These are phyloP conservation scores for Altica lythri DNA, from an alignment of 2,888 invertebrate species.

Conservation along the genomic window DNA sequence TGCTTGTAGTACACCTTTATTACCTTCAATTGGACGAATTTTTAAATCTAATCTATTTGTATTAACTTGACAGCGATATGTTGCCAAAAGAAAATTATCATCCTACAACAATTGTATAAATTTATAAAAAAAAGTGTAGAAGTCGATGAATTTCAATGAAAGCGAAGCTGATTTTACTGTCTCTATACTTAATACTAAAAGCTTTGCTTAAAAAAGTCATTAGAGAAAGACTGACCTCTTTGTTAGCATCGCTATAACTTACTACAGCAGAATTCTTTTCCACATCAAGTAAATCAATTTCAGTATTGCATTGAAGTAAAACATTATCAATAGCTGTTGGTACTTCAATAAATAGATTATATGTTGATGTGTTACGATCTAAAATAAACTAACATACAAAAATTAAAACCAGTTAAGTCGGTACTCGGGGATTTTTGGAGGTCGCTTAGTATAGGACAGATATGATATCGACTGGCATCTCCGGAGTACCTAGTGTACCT, in stretches of 20 bases:
- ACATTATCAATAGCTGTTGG: slow-evolving; percentile 82
- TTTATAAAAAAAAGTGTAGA: too few species aligned
- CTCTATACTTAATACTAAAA: too few species aligned
- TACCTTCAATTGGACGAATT: slow-evolving; percentile 79
- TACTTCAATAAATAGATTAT: slow-evolving; percentile 75
- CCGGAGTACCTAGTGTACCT: too few species aligned
- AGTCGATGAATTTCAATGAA: too few species aligned
- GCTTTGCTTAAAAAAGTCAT: too few species aligned
- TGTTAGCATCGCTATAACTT: slow-evolving; percentile 68
- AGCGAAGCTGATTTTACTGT: too few species aligned
- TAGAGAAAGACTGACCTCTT: slow-evolving; percentile 32
- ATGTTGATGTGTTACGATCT: slow-evolving; percentile 71
- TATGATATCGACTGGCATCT: too few species aligned
- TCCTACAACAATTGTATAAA: slow-evolving; percentile 59
- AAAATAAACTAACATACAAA: slow-evolving; percentile 60
- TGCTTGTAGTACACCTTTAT: slow-evolving; percentile 72
- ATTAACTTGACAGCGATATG: slow-evolving; percentile 92
- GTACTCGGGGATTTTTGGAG: too few species aligned
- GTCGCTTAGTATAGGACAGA: too few species aligned
- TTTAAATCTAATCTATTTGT: slow-evolving; percentile 87
- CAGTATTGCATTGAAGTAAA: slow-evolving; percentile 78
- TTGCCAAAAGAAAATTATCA: slow-evolving; percentile 77
- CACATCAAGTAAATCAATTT: slow-evolving; percentile 75
- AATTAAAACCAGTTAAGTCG: not conserved
- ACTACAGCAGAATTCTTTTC: slow-evolving; percentile 83